Conservation (phyloP, 2,113 vertebrate species). For the Nyctibius bracteatus region DNA sequence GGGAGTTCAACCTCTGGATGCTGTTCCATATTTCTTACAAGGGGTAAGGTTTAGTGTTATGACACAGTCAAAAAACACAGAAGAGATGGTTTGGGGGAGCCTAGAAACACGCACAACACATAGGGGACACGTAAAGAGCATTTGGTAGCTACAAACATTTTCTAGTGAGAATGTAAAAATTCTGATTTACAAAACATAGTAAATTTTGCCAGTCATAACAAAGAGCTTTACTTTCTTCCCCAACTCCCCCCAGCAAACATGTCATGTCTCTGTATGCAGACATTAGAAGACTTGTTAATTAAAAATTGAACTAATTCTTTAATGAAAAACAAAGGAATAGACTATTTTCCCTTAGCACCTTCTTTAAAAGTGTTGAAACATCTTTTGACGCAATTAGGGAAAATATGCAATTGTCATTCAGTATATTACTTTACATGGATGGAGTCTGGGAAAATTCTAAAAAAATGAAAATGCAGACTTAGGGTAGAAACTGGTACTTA, state of each 20-base stretch:
- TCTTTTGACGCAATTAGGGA: background rate
- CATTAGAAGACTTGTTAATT: background rate
- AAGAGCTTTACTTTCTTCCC: background rate
- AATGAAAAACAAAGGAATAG: background rate
- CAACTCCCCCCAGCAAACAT: background rate
- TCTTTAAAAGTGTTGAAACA: background rate
- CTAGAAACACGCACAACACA: background rate
- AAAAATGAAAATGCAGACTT: background rate
- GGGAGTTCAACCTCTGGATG: background rate
- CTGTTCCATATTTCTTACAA: background rate
- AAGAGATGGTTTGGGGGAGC: background rate
- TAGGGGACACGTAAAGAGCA: background rate
- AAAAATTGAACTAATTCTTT: background rate
- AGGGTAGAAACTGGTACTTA: background rate
- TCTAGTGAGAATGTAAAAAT: background rate
- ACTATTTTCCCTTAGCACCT: background rate
- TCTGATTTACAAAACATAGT: background rate
- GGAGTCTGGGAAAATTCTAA: background rate
- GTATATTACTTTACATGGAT: background rate
- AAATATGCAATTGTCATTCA: background rate
- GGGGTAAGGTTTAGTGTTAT: background rate
- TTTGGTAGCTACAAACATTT: background rate
- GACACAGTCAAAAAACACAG: background rate
- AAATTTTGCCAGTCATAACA: background rate
- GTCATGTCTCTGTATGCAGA: background rate